These are phyloP conservation scores for Phrynocephalus forsythii DNA, from an alignment of 2,797 vertebrate genomes.

Conservation along the genomic window DNA sequence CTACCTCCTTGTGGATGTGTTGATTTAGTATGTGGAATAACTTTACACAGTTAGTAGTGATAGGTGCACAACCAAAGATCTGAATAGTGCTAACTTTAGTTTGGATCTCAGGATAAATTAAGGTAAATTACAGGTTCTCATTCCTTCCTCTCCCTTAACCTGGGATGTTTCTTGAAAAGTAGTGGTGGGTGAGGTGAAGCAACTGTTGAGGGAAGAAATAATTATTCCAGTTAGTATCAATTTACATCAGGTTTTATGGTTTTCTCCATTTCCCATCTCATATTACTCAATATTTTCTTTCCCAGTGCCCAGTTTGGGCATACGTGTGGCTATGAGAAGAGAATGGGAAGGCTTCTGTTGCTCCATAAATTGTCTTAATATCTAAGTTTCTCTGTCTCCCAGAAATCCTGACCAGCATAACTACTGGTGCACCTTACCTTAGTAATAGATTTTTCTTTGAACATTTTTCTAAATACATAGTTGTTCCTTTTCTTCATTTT, in stretches of 20 bases:
- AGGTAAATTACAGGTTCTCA: neutral
- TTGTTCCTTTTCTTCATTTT: conserved; percentile 8
- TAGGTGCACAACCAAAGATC: neutral
- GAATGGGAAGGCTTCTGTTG: neutral
- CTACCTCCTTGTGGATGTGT: conserved; percentile 26
- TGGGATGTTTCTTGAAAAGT: neutral
- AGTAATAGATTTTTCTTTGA: neutral
- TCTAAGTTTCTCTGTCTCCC: neutral
- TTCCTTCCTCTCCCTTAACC: neutral
- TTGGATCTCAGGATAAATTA: neutral
- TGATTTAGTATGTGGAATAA: conserved; percentile 5
- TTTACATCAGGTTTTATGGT: neutral
- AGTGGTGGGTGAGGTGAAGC: neutral
- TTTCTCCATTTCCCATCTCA: neutral
- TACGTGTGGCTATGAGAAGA: neutral
- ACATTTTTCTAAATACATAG: neutral
- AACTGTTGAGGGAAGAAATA: neutral
- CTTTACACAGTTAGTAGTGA: conserved; percentile 25
- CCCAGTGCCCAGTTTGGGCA: too few relatives aligned
- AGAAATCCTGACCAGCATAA: too few relatives aligned
- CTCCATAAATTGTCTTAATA: neutral
- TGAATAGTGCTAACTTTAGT: neutral
- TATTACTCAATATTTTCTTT: neutral
- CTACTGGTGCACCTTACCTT: neutral
- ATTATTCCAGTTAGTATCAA: neutral